Base-by-base conservation (phyloP, 1,140 invertebrate genomes). In the Solenopsis fugax region DNA sequence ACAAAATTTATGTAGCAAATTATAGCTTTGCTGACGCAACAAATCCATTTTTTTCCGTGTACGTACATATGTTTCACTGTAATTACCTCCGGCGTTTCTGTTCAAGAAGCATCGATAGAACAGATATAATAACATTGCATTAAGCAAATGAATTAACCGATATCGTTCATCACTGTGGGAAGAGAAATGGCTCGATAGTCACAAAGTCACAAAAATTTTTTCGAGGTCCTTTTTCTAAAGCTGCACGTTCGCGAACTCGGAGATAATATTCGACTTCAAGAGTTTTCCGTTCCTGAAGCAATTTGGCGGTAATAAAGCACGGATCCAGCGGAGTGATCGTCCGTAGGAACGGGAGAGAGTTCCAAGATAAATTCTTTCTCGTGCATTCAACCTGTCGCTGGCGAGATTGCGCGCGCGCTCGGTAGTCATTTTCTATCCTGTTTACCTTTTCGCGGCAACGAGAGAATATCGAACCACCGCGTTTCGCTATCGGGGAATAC, bases 311-410 rank as follows among this genome's bases (percentile, higher is more conserved):
- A 60, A 71, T 73, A 75, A 75, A 84, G 80, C 54, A 73, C 80
- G 56, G 29, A 84, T 84, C 80, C 41, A 54, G 41, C 54, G 52
- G 80, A 56, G 80, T 62, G 80, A 84, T 84, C 80, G 80, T 6
- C 80, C 60, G 54, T 82, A 73, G 52, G 69, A 84, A 84, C 48
- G 80, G 29, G 29, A 29, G 29, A 29, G 29, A 84, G 54, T 75
- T 84, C 41, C 41, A 73, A 84, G 80, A 84, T 60, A 84, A 84
- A 84, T 84, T 75, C 80, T 84, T 84, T 73, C 80, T 84, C 80
- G 69, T 84, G 80, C 69, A 84, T 84, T 84, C 80, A 73, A 73
- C 67, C 80, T 52, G 80, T 75, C 80, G 58, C 41, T 54, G 48
- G 48, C 34, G 48, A 67, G 84, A 77, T 77, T 48, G 52, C 84